Percentiles rank a stretch among this genome's conserved stretches.
Evolutionary conservation across 2,113 vertebrate species (phyloP).

Genomic region (Alethe diademata): DNA sequence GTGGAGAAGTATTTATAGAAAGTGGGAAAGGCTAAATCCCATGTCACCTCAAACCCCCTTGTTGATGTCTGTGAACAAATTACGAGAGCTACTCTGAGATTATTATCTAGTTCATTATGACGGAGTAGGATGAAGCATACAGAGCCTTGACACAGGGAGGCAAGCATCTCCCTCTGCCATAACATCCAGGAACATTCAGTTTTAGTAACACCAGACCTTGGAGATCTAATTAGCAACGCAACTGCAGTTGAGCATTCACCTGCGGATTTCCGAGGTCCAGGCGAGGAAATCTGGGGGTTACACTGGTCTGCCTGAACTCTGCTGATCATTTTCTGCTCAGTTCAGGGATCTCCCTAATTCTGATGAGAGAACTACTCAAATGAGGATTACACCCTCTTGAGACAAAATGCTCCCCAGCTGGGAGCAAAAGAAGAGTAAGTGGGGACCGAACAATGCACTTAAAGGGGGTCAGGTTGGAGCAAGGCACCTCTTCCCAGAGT

Average conservation of each 20-base stretch:
- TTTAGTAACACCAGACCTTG: constrained; percentile 1
- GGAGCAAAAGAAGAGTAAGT: neutral
- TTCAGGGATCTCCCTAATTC: neutral
- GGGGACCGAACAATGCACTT: neutral
- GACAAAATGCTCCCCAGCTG: neutral
- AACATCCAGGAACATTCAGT: neutral
- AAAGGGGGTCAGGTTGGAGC: neutral
- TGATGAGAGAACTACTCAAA: neutral
- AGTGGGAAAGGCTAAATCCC: constrained; percentile 26
- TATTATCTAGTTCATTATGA: neutral
- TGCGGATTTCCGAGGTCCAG: neutral
- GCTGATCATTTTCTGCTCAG: neutral
- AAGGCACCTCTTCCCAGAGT: neutral
- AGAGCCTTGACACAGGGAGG: neutral
- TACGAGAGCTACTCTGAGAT: neutral
- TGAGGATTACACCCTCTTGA: neutral
- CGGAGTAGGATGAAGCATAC: neutral
- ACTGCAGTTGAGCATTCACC: neutral
- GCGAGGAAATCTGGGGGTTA: neutral
- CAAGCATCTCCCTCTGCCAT: neutral
- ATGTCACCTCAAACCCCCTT: neutral
- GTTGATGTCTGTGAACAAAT: constrained; percentile 3
- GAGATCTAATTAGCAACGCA: neutral
- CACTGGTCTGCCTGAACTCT: neutral
- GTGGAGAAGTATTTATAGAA: constrained; percentile 21